These are phyloP conservation scores for Actinopyga echinites DNA, from an alignment of 53 echinoderm and acorn worm genomes.

Conservation along the genomic window DNA sequence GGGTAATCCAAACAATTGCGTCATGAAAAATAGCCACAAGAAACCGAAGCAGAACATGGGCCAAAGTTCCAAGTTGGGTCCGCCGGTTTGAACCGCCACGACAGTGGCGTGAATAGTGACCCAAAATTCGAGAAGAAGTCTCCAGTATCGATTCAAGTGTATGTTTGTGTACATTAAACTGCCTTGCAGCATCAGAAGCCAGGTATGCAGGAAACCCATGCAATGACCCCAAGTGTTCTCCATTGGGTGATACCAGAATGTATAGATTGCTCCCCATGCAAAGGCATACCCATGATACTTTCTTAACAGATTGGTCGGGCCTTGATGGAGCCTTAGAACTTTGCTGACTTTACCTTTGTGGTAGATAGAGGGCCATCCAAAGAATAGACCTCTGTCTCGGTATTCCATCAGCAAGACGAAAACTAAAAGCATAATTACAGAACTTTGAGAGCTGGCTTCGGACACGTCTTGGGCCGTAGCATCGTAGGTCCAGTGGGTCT, in stretches of 20 bases:
- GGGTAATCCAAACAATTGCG: conserved; percentile 44
- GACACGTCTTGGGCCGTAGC: conserved; percentile 56
- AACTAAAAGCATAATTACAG: conserved; percentile 49
- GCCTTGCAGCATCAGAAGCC: conserved; percentile 61
- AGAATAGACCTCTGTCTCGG: conserved; percentile 53
- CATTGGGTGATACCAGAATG: conserved; percentile 67
- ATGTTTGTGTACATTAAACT: conserved; percentile 64
- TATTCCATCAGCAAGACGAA: conserved; percentile 60
- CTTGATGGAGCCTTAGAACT: conserved; percentile 30
- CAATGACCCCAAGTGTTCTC: conserved; percentile 59
- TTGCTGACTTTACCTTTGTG: conserved; percentile 32
- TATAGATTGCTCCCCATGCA: conserved; percentile 57
- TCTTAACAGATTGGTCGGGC: conserved; percentile 36
- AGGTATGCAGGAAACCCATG: conserved; percentile 48
- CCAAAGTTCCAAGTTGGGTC: conserved; percentile 27
- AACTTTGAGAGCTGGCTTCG: conserved; percentile 50
- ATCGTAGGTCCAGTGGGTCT: conserved; percentile 59
- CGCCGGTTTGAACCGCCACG: conserved; percentile 48
- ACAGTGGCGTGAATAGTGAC: conserved; percentile 58
- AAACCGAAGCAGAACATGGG: conserved; percentile 57
- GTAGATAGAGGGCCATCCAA: conserved; percentile 52
- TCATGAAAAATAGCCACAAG: conserved; percentile 54
- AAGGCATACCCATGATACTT: conserved; percentile 60
- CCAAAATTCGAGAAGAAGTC: conserved; percentile 57
- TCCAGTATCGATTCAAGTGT: conserved; percentile 70